A percentile compares a stretch with the other conserved stretches of the same genome.
phyloP scores from a whole-genome alignment of 1,140 invertebrate genomes.

The Drosophila setifemur region DNA sequence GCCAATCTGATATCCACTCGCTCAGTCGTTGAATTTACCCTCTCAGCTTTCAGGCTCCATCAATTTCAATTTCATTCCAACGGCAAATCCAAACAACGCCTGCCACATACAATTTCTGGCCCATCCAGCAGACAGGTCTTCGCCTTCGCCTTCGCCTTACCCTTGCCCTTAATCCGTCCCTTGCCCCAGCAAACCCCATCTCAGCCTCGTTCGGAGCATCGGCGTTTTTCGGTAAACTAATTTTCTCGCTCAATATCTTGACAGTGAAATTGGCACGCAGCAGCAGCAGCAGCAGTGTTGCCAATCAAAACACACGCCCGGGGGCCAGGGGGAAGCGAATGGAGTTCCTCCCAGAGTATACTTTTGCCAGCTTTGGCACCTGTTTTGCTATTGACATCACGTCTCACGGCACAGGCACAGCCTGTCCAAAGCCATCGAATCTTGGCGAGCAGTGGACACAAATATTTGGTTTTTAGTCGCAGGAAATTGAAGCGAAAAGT shows the following conservation, averaged over 20 bases:
- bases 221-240: constrained; percentile 80
- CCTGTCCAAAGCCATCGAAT: constrained; percentile 29
- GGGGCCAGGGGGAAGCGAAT: not conserved
- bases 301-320: constrained; percentile 58
- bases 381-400: constrained; percentile 78
- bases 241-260: constrained; percentile 82
- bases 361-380: constrained; percentile 36
- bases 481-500: constrained; percentile 67
- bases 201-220: constrained; percentile 15
- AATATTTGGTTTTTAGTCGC: constrained; percentile 61
- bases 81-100: constrained; percentile 75
- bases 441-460: constrained; percentile 51
- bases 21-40: constrained; percentile 30
- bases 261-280: constrained; percentile 81
- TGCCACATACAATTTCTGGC: constrained; percentile 74
- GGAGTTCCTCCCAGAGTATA: constrained; percentile 3
- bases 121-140: constrained; percentile 53
- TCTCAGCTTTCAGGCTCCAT: constrained; percentile 61
- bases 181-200: not conserved
- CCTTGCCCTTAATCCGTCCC: not conserved
- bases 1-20: constrained; percentile 31
- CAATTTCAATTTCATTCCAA: constrained; percentile 80
- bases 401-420: constrained; percentile 29
- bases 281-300: constrained; percentile 58
- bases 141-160: not conserved